Evolutionary conservation across 1,140 invertebrate genomes (phyloP).

Genomic region (Eulimnadia texana): DNA sequence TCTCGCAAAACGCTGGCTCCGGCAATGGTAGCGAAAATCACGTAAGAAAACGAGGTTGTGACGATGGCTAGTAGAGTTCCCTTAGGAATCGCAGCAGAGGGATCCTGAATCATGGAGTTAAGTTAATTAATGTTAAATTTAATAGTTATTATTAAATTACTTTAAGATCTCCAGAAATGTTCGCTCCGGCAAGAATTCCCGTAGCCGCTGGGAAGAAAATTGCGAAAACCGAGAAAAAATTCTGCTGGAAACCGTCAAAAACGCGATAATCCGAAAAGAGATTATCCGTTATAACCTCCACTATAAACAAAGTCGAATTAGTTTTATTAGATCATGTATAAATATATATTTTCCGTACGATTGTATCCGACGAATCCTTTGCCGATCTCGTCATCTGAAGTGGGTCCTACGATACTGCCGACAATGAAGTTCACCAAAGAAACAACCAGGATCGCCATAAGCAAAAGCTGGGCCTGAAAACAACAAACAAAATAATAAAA

Average conservation of each 20-base stretch:
- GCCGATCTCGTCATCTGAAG: slow-evolving; percentile 26
- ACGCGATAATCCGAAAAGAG: slow-evolving; percentile 30
- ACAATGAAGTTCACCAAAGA: slow-evolving; percentile 38
- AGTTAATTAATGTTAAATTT: not conserved
- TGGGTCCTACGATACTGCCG: slow-evolving; percentile 36
- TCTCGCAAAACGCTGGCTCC: slow-evolving; percentile 27
- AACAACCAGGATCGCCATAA: slow-evolving; percentile 36
- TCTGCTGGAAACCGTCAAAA: slow-evolving; percentile 22
- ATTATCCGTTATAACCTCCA: slow-evolving; percentile 30
- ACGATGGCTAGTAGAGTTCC: slow-evolving; percentile 39
- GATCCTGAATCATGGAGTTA: slow-evolving; percentile 21
- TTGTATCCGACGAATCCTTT: slow-evolving; percentile 37
- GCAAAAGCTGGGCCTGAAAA: slow-evolving; percentile 36
- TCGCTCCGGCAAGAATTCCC: slow-evolving; percentile 33
- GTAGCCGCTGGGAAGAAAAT: slow-evolving; percentile 49
- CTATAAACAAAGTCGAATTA: slow-evolving; percentile 15
- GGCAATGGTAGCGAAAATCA: slow-evolving; percentile 30
- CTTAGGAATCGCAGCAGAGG: slow-evolving; percentile 32
- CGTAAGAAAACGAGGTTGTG: slow-evolving; percentile 33
- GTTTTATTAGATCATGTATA: not conserved
- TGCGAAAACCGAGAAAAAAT: slow-evolving; percentile 44
- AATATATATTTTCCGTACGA: slow-evolving; percentile 23
- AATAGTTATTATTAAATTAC: slow-evolving; percentile 13
- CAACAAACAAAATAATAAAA: slow-evolving; percentile 2
- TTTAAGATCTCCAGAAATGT: slow-evolving; percentile 38